A percentile compares a stretch with the other conserved stretches of the same genome.
Evolutionary conservation across 2,113 vertebrate genomes (phyloP).

Genomic region (Hystrix brachyura): DNA sequence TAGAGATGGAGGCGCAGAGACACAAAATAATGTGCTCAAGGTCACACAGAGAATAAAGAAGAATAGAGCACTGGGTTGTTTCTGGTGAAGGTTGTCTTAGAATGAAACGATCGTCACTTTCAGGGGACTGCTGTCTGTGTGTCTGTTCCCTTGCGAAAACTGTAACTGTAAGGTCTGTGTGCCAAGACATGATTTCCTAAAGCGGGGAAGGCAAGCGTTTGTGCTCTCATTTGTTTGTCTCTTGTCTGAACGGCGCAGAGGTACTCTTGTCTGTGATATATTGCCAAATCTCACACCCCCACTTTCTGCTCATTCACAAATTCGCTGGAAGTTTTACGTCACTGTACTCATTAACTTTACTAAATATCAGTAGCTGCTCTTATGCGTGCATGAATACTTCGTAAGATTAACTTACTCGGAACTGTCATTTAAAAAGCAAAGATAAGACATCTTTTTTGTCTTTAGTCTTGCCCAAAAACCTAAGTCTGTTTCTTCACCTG

Average conservation of each 20-base stretch:
- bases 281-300: background rate
- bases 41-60: constrained; percentile 34
- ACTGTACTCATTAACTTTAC: constrained; percentile 61
- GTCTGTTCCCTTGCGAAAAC: background rate
- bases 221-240: background rate
- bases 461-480: constrained; percentile 67
- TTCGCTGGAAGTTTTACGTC: constrained; percentile 48
- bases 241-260: background rate
- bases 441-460: constrained; percentile 1
- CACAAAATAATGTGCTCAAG: constrained; percentile 58
- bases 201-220: background rate
- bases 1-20: constrained; percentile 29
- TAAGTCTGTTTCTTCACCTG: constrained; percentile 43
- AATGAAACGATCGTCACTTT: background rate
- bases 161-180: background rate
- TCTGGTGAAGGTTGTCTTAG: constrained; percentile 12
- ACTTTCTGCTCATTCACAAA: constrained; percentile 58
- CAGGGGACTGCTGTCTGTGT: background rate
- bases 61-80: background rate
- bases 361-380: constrained; percentile 37
- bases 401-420: constrained; percentile 66
- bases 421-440: constrained; percentile 56
- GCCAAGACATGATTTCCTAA: background rate
- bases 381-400: constrained; percentile 52
- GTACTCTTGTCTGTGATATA: background rate